Percentiles rank a stretch among this genome's conserved stretches.
Evolutionary conservation across 2,113 vertebrate species (phyloP).

Genomic region (Sebastes schlegelii): DNA sequence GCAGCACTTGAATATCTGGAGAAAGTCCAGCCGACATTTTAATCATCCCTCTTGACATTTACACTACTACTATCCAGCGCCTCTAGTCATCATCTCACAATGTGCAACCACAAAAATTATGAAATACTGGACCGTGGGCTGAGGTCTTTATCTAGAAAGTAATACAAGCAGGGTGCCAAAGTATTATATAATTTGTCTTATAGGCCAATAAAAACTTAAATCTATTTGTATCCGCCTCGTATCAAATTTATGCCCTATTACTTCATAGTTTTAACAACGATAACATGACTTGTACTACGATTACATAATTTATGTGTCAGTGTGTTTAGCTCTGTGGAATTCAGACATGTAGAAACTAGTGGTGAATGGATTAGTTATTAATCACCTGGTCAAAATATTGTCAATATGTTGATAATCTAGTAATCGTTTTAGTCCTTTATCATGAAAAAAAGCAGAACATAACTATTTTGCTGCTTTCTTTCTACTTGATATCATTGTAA

Average conservation of each 20-base stretch:
- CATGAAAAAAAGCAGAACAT: not conserved
- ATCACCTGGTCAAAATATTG: not conserved
- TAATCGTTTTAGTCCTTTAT: not conserved
- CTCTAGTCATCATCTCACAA: slow-evolving; percentile 5
- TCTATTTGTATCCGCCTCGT: not conserved
- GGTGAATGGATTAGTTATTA: not conserved
- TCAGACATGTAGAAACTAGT: not conserved
- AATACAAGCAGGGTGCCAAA: not conserved
- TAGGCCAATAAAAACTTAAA: not conserved
- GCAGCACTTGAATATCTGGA: slow-evolving; percentile 22
- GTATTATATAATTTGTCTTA: slow-evolving; percentile 1
- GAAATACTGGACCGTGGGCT: slow-evolving; percentile 7
- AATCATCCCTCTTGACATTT: slow-evolving; percentile 53
- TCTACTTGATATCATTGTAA: not conserved
- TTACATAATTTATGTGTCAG: not conserved
- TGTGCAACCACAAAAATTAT: slow-evolving; percentile 13
- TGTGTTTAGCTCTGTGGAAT: not conserved
- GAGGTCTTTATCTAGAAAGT: slow-evolving; percentile 16
- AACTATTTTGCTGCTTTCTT: not conserved
- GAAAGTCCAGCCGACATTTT: slow-evolving; percentile 37
- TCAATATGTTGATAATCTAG: not conserved
- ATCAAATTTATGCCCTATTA: not conserved
- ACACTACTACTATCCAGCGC: slow-evolving; percentile 25
- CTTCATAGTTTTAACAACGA: not conserved
- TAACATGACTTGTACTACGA: not conserved